phyloP scores from a whole-genome alignment of 1,140 invertebrate genomes.

The Eurytemora carolleeae region DNA sequence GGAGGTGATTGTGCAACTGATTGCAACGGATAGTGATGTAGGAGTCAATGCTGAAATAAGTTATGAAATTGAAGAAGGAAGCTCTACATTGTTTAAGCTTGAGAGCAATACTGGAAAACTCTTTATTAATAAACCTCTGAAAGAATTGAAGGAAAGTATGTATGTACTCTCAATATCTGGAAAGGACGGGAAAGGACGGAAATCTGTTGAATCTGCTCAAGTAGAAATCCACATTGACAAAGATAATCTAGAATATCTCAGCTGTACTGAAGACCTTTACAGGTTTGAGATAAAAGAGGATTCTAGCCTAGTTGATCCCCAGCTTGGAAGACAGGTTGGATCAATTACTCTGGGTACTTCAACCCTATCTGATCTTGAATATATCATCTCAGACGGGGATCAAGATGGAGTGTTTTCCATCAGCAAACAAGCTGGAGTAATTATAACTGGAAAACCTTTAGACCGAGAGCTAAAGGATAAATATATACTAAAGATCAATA shows the following conservation, averaged over 20 bases:
- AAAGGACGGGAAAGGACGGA: slow-evolving; percentile 49
- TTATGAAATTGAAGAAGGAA: slow-evolving; percentile 52
- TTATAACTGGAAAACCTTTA: slow-evolving; percentile 52
- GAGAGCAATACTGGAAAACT: slow-evolving; percentile 53
- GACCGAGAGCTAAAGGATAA: slow-evolving; percentile 57
- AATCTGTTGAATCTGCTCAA: slow-evolving; percentile 45
- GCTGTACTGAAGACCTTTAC: slow-evolving; percentile 33
- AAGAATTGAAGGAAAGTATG: slow-evolving; percentile 38
- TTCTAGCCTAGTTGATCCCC: slow-evolving; percentile 29
- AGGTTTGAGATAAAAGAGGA: slow-evolving; percentile 61
- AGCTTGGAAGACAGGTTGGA: not conserved
- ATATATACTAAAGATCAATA: slow-evolving; percentile 43
- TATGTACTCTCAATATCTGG: slow-evolving; percentile 52
- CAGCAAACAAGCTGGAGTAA: slow-evolving; percentile 49
- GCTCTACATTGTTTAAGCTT: slow-evolving; percentile 43
- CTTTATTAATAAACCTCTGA: slow-evolving; percentile 39
- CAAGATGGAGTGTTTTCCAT: slow-evolving; percentile 52
- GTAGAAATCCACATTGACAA: slow-evolving; percentile 51
- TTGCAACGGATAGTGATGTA: slow-evolving; percentile 54
- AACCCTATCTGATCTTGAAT: slow-evolving; percentile 32
- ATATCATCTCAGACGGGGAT: slow-evolving; percentile 65
- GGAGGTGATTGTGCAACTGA: slow-evolving; percentile 44
- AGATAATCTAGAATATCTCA: slow-evolving; percentile 28
- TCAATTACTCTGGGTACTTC: not conserved
- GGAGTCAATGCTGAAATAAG: slow-evolving; percentile 57